Percentiles rank a stretch among this genome's conserved stretches.
phyloP scores from a whole-genome alignment of 2,113 vertebrate genomes.

The Falcunculus frontatus region DNA sequence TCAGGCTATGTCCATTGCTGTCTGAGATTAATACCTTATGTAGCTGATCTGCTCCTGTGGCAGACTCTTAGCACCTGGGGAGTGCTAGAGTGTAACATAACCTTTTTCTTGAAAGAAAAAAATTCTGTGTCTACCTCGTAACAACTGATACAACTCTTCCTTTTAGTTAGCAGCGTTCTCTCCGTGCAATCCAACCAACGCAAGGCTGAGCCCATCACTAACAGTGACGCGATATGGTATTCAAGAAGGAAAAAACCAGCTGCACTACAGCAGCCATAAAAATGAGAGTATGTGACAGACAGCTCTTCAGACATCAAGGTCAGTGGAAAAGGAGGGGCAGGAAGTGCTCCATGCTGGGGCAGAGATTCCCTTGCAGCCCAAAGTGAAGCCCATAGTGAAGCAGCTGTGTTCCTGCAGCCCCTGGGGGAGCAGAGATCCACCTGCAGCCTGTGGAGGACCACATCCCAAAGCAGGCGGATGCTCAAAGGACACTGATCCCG shows the following conservation, averaged over 20 bases:
- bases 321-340: background rate
- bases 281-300: background rate
- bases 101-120: background rate
- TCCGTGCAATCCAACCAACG: background rate
- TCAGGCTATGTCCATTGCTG: too few relatives aligned
- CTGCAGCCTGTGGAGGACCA: background rate
- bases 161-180: background rate
- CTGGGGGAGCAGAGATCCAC: too few relatives aligned
- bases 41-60: background rate
- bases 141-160: fast-evolving
- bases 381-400: background rate
- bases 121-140: background rate
- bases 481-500: background rate
- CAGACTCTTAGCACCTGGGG: background rate
- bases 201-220: background rate
- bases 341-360: background rate
- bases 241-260: background rate
- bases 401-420: background rate
- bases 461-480: background rate
- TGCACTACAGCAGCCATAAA: background rate
- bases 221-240: too few relatives aligned
- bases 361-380: background rate
- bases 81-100: background rate
- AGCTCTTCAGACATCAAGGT: background rate
- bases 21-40: background rate